A percentile compares a stretch with the other conserved stretches of the same genome.
These are phyloP conservation scores for Geotrupes spiniger DNA, from an alignment of 2,888 invertebrate species.

Conservation along the genomic window DNA sequence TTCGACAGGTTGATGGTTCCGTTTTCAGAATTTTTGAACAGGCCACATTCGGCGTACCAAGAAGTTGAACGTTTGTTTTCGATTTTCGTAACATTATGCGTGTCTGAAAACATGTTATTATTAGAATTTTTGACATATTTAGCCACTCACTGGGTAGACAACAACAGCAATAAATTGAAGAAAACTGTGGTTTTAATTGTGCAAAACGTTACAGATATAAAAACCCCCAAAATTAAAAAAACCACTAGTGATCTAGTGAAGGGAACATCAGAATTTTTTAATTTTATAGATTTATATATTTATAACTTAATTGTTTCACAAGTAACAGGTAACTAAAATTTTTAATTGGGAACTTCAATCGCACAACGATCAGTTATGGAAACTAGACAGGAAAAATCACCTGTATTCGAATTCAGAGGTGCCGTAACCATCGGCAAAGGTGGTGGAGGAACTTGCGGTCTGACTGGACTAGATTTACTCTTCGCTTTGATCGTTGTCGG, in stretches of 20 bases:
- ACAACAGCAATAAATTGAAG: no score
- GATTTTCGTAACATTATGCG: constrained; percentile 47
- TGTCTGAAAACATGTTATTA: constrained; percentile 16
- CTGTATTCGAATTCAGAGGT: constrained; percentile 16
- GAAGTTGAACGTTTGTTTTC: constrained; percentile 55
- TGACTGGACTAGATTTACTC: constrained; percentile 31
- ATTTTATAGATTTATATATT: no score
- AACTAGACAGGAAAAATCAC: constrained; percentile 12
- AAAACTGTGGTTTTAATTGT: no score
- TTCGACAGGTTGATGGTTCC: constrained; percentile 18
- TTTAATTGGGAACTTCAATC: no score
- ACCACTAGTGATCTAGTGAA: no score
- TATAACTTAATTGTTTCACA: no score
- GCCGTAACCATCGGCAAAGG: constrained; percentile 35
- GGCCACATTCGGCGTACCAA: constrained; percentile 69
- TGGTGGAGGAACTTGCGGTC: constrained; percentile 47
- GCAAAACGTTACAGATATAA: no score
- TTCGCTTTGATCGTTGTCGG: constrained; percentile 29
- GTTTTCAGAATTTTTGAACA: constrained; percentile 48
- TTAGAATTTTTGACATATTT: no score
- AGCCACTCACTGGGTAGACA: no score
- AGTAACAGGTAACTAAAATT: no score
- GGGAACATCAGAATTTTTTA: no score
- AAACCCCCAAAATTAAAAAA: no score
- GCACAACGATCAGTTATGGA: background rate